Evolutionary conservation across 2,888 invertebrate genomes (phyloP).

Genomic region (Pharmacophagus antenor): DNA sequence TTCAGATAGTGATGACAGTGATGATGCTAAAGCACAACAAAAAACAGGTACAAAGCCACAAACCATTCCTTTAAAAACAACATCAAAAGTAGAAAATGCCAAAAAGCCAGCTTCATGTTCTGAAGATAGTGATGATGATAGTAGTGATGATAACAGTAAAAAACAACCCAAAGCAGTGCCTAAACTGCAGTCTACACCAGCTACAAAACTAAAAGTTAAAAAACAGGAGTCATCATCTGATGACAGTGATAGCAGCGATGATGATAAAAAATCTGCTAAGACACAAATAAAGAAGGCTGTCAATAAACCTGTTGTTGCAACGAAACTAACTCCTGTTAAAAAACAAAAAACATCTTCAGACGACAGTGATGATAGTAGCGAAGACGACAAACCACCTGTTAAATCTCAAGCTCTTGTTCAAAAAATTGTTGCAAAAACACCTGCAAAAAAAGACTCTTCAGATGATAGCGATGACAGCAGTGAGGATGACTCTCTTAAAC

Average conservation of each 20-base stretch:
- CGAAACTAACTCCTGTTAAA: constrained; percentile 33
- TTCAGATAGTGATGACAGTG: constrained; percentile 45
- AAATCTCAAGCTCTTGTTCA: constrained; percentile 38
- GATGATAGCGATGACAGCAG: constrained; percentile 55
- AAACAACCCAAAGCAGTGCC: constrained; percentile 34
- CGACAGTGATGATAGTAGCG: constrained; percentile 60
- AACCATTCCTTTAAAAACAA: constrained; percentile 30
- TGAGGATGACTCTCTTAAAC: constrained; percentile 52
- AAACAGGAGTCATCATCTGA: constrained; percentile 49
- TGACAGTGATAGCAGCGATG: constrained; percentile 51
- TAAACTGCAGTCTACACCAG: constrained; percentile 36
- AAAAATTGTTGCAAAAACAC: constrained; percentile 39
- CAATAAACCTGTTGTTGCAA: constrained; percentile 23
- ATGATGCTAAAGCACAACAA: constrained; percentile 36
- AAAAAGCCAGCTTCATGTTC: constrained; percentile 45
- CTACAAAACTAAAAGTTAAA: constrained; percentile 40
- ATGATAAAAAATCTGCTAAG: constrained; percentile 21
- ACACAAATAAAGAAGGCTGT: constrained; percentile 14
- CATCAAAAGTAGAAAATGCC: constrained; percentile 31
- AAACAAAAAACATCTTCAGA: constrained; percentile 48
- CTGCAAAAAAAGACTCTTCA: constrained; percentile 53
- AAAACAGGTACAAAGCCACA: constrained; percentile 44
- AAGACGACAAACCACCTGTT: constrained; percentile 49
- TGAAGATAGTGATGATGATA: constrained; percentile 38
- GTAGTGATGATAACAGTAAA: constrained; percentile 43